phyloP scores from a whole-genome alignment of 2,113 vertebrate species.

The Leptodactylus fuscus region DNA sequence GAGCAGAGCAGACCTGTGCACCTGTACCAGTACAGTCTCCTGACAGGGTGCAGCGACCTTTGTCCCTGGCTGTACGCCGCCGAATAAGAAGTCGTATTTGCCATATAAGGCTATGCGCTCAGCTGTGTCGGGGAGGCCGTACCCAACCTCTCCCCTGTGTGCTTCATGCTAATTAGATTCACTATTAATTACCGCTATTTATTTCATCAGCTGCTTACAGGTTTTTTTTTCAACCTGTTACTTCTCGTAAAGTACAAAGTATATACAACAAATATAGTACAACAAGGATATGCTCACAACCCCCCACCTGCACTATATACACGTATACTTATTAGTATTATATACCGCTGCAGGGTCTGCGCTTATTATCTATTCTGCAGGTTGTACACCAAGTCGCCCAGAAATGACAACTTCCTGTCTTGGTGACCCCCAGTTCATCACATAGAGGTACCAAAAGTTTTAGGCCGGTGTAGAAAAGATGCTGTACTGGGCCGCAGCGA shows the following conservation, averaged over 20 bases:
- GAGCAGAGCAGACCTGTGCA: conserved; percentile 40
- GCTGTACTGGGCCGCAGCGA: too few species aligned
- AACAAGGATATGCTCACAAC: too few species aligned
- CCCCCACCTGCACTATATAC: too few species aligned
- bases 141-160: conserved; percentile 16
- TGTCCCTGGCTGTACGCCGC: conserved; percentile 63
- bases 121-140: conserved; percentile 61
- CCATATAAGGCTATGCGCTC: conserved; percentile 72
- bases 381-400: not conserved
- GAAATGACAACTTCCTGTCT: too few species aligned
- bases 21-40: conserved; percentile 62
- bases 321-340: not conserved
- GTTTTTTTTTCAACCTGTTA: conserved; percentile 11
- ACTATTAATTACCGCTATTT: conserved; percentile 43
- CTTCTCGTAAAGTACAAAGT: not conserved
- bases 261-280: too few species aligned
- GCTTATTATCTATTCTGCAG: too few species aligned
- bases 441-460: too few species aligned
- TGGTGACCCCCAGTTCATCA: too few species aligned
- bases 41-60: conserved; percentile 63
- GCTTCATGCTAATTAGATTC: conserved; percentile 45
- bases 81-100: conserved; percentile 52
- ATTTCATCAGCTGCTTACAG: conserved; percentile 49
- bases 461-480: too few species aligned
- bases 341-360: too few species aligned